Evolutionary conservation across 2,888 invertebrate species (phyloP).

Genomic region (Ashinkailepas kermadecensis): DNA sequence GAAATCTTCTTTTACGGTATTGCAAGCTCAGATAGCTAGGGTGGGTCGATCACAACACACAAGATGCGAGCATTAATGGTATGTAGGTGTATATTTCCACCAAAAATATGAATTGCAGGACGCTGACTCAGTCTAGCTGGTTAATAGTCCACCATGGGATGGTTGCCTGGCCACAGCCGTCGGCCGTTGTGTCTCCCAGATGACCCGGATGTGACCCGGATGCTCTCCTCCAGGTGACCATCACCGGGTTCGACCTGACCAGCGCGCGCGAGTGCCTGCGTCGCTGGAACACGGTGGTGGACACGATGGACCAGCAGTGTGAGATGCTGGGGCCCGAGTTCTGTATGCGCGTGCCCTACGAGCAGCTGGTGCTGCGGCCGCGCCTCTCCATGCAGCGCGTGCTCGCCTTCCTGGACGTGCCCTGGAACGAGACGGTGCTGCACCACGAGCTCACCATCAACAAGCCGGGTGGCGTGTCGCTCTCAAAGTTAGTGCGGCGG

Average conservation of each 20-base stretch:
- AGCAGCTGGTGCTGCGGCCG: slow-evolving; percentile 93
- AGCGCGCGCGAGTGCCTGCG: slow-evolving; percentile 88
- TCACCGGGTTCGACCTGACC: slow-evolving; percentile 88
- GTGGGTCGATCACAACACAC: too few species aligned
- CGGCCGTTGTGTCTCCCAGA: too few species aligned
- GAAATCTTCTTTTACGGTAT: too few species aligned
- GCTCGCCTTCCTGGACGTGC: slow-evolving; percentile 77
- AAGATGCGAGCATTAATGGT: too few species aligned
- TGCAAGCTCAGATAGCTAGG: too few species aligned
- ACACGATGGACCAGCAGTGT: slow-evolving; percentile 86
- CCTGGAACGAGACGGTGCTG: slow-evolving; percentile 91
- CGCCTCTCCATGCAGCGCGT: slow-evolving; percentile 79
- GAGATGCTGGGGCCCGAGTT: slow-evolving; percentile 55
- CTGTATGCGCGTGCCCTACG: slow-evolving; percentile 90
- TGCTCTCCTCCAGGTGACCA: slow-evolving; percentile 52
- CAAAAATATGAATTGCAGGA: too few species aligned
- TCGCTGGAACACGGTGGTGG: slow-evolving; percentile 95
- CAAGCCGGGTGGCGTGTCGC: slow-evolving; percentile 84
- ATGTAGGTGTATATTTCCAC: too few species aligned
- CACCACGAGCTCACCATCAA: slow-evolving; percentile 97
- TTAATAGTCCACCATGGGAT: too few species aligned
- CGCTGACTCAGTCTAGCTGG: too few species aligned
- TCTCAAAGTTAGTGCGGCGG: slow-evolving; percentile 71
- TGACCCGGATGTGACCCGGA: too few species aligned
- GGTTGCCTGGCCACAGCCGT: too few species aligned